Evolutionary conservation across 2,797 vertebrate genomes (phyloP).

Genomic region (Microctenopoma lineatum): DNA sequence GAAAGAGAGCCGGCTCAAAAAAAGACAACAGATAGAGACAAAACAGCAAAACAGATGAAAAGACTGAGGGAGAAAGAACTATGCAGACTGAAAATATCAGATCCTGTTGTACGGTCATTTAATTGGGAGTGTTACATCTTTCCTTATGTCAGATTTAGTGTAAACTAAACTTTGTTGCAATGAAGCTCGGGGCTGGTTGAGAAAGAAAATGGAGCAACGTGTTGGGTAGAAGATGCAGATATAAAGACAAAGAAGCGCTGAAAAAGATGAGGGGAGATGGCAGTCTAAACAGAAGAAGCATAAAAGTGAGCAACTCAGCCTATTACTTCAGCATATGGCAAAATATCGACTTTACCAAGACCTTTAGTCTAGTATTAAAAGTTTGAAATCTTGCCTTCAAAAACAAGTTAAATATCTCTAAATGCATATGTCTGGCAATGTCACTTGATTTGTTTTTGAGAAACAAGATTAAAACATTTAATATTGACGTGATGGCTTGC

Average conservation of each 20-base stretch:
- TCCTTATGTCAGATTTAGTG: slow-evolving; percentile 2
- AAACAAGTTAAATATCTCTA: slow-evolving; percentile 24
- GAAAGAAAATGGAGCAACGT: slow-evolving; percentile 34
- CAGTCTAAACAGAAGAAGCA: slow-evolving; percentile 51
- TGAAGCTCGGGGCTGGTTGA: slow-evolving; percentile 55
- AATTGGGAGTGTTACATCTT: neutral
- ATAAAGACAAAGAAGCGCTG: slow-evolving; percentile 43
- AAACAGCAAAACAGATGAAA: slow-evolving; percentile 19
- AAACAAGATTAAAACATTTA: slow-evolving; percentile 62
- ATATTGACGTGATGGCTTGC: slow-evolving; percentile 50
- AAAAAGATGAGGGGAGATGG: slow-evolving; percentile 44
- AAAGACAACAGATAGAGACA: slow-evolving; percentile 20
- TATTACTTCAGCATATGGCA: slow-evolving; percentile 38
- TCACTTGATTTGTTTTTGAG: slow-evolving; percentile 13
- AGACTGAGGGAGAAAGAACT: slow-evolving; percentile 24
- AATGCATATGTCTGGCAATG: slow-evolving; percentile 4
- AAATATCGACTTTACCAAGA: slow-evolving; percentile 53
- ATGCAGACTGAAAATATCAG: slow-evolving; percentile 14
- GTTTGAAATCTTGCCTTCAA: slow-evolving; percentile 60
- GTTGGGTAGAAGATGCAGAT: slow-evolving; percentile 41
- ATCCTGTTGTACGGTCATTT: neutral
- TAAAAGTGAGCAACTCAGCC: slow-evolving; percentile 54
- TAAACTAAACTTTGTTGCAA: slow-evolving; percentile 15
- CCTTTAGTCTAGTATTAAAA: slow-evolving; percentile 38
- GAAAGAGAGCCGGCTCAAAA: slow-evolving; percentile 14